Evolutionary conservation across 1,140 invertebrate genomes (phyloP).

Genomic region (Zaprionus davidi): DNA sequence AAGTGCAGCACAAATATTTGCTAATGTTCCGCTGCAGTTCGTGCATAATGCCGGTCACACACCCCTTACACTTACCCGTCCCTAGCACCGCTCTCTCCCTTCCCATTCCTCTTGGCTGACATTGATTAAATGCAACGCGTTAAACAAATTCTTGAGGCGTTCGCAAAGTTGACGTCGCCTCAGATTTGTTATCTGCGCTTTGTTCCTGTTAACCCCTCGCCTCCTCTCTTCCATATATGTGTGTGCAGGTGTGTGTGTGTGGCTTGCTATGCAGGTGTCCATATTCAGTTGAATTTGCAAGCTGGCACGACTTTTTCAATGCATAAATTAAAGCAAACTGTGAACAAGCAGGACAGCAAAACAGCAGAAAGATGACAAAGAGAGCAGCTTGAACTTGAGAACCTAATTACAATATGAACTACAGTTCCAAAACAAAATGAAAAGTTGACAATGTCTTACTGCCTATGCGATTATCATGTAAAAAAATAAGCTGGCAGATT

Average conservation of each 20-base stretch:
- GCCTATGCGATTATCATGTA: too few relatives aligned
- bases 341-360: not conserved
- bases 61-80: not conserved
- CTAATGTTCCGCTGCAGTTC: slow-evolving; percentile 51
- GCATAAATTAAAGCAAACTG: slow-evolving; percentile 46
- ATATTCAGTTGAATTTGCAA: slow-evolving; percentile 32
- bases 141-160: slow-evolving; percentile 65
- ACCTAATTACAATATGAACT: not conserved
- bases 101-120: slow-evolving; percentile 27
- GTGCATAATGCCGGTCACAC: slow-evolving; percentile 43
- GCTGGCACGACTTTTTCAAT: slow-evolving; percentile 40
- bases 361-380: not conserved
- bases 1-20: slow-evolving; percentile 65
- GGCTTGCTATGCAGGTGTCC: slow-evolving; percentile 27
- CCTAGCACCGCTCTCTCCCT: not conserved
- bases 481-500: not conserved
- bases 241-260: not conserved
- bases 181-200: slow-evolving; percentile 46
- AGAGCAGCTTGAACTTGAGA: not conserved
- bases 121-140: slow-evolving; percentile 65
- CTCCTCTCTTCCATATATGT: not conserved
- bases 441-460: too few relatives aligned
- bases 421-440: not conserved
- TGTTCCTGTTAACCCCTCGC: not conserved
- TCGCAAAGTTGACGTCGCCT: slow-evolving; percentile 38